Evolutionary conservation across 2,113 vertebrate species (phyloP).

Genomic region (Chelonoidis abingdonii): DNA sequence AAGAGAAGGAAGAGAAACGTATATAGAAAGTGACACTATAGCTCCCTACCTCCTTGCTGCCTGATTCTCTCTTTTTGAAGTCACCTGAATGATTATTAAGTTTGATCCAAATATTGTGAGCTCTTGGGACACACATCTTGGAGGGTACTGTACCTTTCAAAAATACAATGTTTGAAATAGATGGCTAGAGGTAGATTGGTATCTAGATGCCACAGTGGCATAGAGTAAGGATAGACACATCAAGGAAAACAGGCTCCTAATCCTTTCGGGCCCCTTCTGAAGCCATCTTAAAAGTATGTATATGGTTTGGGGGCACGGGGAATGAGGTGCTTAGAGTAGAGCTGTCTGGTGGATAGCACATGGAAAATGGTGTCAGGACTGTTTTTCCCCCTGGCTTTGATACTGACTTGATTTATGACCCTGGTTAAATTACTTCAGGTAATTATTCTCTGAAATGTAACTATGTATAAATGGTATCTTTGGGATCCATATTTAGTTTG

Average conservation of each 20-base stretch:
- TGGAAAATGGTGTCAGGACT: not conserved
- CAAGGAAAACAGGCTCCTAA: not conserved
- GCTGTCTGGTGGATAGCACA: not conserved
- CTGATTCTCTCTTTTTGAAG: not conserved
- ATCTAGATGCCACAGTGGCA: not conserved
- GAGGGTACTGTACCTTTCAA: not conserved
- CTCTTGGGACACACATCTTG: not conserved
- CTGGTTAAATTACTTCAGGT: not conserved
- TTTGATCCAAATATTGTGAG: not conserved
- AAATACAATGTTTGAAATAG: not conserved
- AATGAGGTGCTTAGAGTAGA: not conserved
- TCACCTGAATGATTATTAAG: not conserved
- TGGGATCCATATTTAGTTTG: not conserved
- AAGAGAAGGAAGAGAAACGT: not conserved
- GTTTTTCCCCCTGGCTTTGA: not conserved
- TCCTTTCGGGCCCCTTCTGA: not conserved
- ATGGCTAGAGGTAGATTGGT: not conserved
- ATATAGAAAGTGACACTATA: not conserved
- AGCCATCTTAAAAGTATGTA: not conserved
- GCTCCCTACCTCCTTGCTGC: not conserved
- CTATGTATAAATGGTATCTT: not conserved
- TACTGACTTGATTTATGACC: not conserved
- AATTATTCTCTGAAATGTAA: not conserved
- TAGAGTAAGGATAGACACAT: not conserved
- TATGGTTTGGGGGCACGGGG: not conserved